Base-by-base conservation (phyloP, 2,113 vertebrate species). In the Oceanodroma tethys region DNA sequence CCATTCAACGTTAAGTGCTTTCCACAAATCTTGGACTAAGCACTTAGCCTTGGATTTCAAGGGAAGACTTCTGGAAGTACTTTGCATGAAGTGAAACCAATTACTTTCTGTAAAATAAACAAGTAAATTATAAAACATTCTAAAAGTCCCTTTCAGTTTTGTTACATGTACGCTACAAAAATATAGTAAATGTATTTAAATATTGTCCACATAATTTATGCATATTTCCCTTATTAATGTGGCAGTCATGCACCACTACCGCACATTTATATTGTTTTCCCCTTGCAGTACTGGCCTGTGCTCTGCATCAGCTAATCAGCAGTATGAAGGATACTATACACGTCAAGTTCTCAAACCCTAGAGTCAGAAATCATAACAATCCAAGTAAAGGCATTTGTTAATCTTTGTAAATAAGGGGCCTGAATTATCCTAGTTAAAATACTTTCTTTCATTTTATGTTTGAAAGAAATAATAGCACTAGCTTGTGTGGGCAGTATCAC, bases 391-490 rank as follows among this genome's bases (percentile, higher is more conserved):
- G 84, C 95, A 92, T 93, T 52, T 87, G 87, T 92, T 76, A 78
- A 76, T 91, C 85, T 96, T 52, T 45, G 86, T 80, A 96, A 94
- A 45, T 42, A 62, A 65, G 66, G 52, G 40, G 62, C 62, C 58
- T 76, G 34, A 68, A 70, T 40, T 48, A 65, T 34, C 29, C 59
- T 43, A 45, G 73, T 84, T 42, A 81, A 90, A 94, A 96, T 48
- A 32, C 30, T 89, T 90, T 52, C 16, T 52, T 53, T 50, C 43
- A 40, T 63, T 92, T 88, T 82, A 83, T 38, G 40, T 97, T 75
- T 78, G 70, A 94, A 81, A 93, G 47, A 82, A 95, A 96, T 48
- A 87, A 79, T 86, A 90, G 43, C 66, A 32, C 32, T 88, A 63
- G 66, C 52, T 97, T 40, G 26, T 80, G 80, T 59, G 47, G 60